A percentile compares a stretch with the other conserved stretches of the same genome.
phyloP scores from a whole-genome alignment of 2,113 vertebrate species.

The Sterrhoptilus dennistouni region DNA sequence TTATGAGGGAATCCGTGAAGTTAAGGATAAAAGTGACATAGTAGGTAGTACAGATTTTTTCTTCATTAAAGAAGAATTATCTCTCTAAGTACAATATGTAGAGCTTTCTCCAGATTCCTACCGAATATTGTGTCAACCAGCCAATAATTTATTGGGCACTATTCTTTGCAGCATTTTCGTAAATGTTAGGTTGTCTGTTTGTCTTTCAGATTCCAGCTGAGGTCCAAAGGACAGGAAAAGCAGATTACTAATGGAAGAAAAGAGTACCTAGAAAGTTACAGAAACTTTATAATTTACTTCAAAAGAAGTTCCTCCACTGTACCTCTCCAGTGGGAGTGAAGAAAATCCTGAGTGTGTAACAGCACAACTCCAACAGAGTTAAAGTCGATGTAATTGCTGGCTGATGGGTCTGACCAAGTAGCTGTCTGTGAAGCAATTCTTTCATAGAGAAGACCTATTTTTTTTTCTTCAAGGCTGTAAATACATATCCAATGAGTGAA shows the following conservation, averaged over 20 bases:
- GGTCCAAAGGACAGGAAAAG: not conserved
- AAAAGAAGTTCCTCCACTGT: not conserved
- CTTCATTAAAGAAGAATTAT: not conserved
- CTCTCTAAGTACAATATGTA: not conserved
- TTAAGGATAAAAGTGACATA: not conserved
- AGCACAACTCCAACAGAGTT: not conserved
- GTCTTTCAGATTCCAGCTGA: not conserved
- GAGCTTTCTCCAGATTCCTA: not conserved
- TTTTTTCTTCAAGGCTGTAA: not conserved
- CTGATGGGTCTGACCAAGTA: not conserved
- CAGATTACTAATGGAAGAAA: not conserved
- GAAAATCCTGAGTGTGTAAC: not conserved
- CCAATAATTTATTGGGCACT: not conserved
- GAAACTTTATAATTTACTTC: not conserved
- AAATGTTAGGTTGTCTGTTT: not conserved
- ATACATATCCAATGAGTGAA: not conserved
- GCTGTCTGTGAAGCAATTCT: not conserved
- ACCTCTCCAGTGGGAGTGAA: not conserved
- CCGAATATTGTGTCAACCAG: not conserved
- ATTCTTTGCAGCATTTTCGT: not conserved
- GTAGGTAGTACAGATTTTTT: not conserved
- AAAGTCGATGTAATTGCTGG: rapidly evolving
- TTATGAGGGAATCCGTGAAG: not conserved
- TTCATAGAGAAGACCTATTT: not conserved
- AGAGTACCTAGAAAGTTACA: not conserved